phyloP scores from a whole-genome alignment of 2,797 vertebrate genomes.

The Falco berigora region DNA sequence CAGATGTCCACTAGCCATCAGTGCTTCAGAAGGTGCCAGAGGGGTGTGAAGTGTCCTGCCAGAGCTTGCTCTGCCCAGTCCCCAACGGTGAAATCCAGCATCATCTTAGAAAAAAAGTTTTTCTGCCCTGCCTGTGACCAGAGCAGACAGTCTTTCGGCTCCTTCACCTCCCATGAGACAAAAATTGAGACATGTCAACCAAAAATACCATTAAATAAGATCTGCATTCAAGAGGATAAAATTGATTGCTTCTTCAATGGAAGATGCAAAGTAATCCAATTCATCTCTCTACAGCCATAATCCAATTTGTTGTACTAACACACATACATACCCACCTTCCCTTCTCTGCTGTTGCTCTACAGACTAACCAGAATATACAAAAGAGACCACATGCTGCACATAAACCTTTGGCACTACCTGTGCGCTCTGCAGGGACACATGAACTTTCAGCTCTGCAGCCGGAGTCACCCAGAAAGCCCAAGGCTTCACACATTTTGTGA shows the following conservation, averaged over 20 bases:
- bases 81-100: background rate
- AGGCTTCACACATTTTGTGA: background rate
- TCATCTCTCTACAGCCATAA: background rate
- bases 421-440: rapidly evolving
- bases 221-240: background rate
- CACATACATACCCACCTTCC: background rate
- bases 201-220: background rate
- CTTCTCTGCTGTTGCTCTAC: background rate
- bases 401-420: background rate
- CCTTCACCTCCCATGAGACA: background rate
- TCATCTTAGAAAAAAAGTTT: background rate
- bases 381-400: background rate
- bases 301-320: background rate
- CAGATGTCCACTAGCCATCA: background rate
- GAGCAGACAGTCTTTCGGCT: background rate
- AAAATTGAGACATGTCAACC: background rate
- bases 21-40: background rate
- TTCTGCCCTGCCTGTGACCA: background rate
- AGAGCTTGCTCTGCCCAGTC: background rate
- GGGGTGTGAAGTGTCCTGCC: background rate
- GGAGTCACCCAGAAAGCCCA: background rate
- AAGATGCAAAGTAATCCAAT: background rate
- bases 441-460: background rate
- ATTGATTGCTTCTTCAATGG: background rate
- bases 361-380: background rate